These are phyloP conservation scores for Adoxophyes honmai DNA, from an alignment of 1,140 invertebrate genomes.

Conservation along the genomic window DNA sequence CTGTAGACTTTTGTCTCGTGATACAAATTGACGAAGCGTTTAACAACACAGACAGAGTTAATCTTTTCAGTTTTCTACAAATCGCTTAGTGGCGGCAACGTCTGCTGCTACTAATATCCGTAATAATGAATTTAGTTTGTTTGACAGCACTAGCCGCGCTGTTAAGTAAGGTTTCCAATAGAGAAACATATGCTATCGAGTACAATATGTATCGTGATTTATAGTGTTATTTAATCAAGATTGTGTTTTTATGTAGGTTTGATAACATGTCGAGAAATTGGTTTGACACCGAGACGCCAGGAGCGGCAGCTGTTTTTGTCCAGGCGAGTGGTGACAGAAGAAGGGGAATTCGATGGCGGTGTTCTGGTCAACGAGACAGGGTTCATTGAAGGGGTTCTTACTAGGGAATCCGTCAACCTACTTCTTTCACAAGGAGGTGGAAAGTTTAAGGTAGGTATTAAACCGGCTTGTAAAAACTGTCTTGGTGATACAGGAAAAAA, in stretches of 20 bases:
- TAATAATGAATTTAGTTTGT: neutral
- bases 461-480: no score
- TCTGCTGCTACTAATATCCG: neutral
- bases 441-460: conserved; percentile 36
- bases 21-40: neutral
- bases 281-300: conserved; percentile 16
- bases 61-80: conserved; percentile 5
- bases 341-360: conserved; percentile 56
- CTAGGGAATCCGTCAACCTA: conserved; percentile 43
- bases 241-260: conserved; percentile 1
- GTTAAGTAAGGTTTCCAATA: neutral
- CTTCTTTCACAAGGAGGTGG: conserved; percentile 28
- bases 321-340: conserved; percentile 52
- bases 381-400: conserved; percentile 58
- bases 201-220: neutral
- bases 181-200: neutral
- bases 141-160: neutral
- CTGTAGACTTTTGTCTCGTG: neutral
- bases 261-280: conserved; percentile 33
- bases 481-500: no score
- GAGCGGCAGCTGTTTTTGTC: conserved; percentile 51
- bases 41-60: neutral
- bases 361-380: conserved; percentile 58
- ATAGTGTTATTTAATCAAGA: no score
- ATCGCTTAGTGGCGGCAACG: neutral